Conservation (phyloP, 2,797 vertebrate species). For the Cuculus canorus region DNA sequence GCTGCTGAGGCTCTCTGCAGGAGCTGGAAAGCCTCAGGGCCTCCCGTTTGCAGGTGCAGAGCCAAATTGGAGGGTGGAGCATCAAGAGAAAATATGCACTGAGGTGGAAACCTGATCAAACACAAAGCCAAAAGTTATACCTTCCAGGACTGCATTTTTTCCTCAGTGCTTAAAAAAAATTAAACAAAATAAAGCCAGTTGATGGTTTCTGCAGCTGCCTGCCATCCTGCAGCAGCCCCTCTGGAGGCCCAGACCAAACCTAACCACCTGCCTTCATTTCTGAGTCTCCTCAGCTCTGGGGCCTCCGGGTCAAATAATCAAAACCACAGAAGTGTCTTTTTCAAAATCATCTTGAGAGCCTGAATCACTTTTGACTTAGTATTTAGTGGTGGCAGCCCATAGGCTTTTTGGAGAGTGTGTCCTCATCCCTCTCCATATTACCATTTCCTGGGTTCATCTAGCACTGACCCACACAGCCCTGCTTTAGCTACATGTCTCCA, state of each 20-base stretch:
- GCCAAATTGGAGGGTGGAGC: not conserved
- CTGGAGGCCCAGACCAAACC: not conserved
- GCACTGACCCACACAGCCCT: too few relatives aligned
- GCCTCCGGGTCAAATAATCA: not conserved
- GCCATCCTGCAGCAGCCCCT: not conserved
- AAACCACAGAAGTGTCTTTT: not conserved
- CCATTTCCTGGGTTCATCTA: too few relatives aligned
- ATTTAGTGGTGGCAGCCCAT: too few relatives aligned
- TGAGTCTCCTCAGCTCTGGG: not conserved
- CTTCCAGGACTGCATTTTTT: not conserved
- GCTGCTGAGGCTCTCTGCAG: not conserved
- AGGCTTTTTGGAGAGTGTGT: too few relatives aligned
- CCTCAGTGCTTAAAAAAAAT: not conserved
- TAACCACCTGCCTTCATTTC: accelerated
- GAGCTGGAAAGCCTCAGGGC: not conserved
- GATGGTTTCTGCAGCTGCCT: not conserved
- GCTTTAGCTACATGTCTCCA: accelerated
- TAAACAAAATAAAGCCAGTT: not conserved
- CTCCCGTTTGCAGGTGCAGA: not conserved
- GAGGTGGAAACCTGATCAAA: not conserved
- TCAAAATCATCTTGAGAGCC: not conserved
- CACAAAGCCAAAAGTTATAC: conserved; percentile 11
- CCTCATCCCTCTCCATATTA: too few relatives aligned
- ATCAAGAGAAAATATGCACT: not conserved
- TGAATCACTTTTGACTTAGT: too few relatives aligned